Percentiles rank a stretch among this genome's conserved stretches.
These are phyloP conservation scores for Potamilus streckersoni DNA, from an alignment of 1,140 invertebrate species.

Conservation along the genomic window DNA sequence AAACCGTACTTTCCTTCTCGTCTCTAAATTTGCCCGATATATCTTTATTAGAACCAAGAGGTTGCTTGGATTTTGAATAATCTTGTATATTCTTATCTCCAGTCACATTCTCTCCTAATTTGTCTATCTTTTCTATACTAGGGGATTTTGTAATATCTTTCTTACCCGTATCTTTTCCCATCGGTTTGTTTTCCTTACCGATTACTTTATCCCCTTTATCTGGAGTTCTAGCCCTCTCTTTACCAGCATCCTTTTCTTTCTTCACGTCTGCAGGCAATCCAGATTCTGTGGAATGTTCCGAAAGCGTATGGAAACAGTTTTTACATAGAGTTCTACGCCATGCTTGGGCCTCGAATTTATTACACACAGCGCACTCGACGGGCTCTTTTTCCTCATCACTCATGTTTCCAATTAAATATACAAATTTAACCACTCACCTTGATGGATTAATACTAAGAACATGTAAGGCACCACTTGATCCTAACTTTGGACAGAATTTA, in stretches of 20 bases:
- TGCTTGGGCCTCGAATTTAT: conserved; percentile 63
- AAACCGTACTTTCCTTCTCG: too few relatives aligned
- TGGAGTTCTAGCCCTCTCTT: background rate
- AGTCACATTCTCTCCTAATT: background rate
- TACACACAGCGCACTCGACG: conserved; percentile 50
- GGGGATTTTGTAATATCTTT: background rate
- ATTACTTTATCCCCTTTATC: background rate
- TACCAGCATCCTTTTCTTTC: background rate
- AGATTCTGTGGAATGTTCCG: conserved; percentile 40
- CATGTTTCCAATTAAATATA: conserved; percentile 14
- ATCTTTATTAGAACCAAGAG: background rate
- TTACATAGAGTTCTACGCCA: conserved; percentile 64
- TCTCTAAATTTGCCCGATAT: too few relatives aligned
- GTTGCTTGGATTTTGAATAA: conserved; percentile 12
- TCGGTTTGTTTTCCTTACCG: background rate
- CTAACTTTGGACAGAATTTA: conserved; percentile 5
- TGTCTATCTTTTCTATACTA: background rate
- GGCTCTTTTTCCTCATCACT: conserved; percentile 32
- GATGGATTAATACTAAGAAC: conserved; percentile 2
- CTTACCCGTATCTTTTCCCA: background rate
- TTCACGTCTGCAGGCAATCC: conserved; percentile 6
- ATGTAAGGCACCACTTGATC: conserved; percentile 10
- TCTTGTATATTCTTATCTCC: background rate
- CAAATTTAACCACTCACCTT: background rate
- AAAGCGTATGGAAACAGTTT: conserved; percentile 63